A percentile compares a stretch with the other conserved stretches of the same genome.
phyloP scores from a whole-genome alignment of 2,113 vertebrate genomes.

The Thamnophis sirtalis region DNA sequence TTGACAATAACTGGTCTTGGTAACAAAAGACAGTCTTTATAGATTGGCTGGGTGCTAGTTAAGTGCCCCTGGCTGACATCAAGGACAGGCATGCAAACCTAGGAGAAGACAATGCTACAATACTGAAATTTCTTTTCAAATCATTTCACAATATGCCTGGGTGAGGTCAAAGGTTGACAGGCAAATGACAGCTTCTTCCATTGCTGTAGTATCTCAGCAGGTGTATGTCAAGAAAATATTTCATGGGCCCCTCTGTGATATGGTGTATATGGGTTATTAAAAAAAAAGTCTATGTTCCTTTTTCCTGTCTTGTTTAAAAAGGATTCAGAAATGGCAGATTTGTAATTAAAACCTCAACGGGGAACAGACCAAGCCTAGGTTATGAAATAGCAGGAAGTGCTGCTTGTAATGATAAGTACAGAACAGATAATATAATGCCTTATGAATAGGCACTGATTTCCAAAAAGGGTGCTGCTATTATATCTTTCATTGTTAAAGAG shows the following conservation, averaged over 20 bases:
- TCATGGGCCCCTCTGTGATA: constrained; percentile 71
- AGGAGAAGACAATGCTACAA: constrained; percentile 63
- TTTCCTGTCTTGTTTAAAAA: constrained; percentile 62
- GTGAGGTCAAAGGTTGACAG: constrained; percentile 85
- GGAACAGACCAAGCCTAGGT: constrained; percentile 49
- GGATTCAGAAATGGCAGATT: constrained; percentile 71
- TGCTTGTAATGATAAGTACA: constrained; percentile 59
- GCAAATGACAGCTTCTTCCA: constrained; percentile 86
- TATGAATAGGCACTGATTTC: constrained; percentile 49
- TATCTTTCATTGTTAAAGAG: constrained; percentile 36
- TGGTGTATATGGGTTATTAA: neutral
- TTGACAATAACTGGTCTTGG: constrained; percentile 73
- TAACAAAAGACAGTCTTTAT: constrained; percentile 72
- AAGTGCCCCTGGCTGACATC: constrained; percentile 81
- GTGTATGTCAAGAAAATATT: constrained; percentile 77
- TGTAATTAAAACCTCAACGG: constrained; percentile 73
- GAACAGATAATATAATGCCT: constrained; percentile 57
- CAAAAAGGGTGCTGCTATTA: constrained; percentile 41
- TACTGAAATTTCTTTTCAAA: constrained; percentile 72
- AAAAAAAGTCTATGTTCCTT: constrained; percentile 73
- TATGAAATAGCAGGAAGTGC: constrained; percentile 54
- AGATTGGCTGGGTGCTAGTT: constrained; percentile 70
- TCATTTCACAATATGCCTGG: constrained; percentile 76
- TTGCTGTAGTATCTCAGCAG: constrained; percentile 80
- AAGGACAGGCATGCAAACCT: constrained; percentile 76